Evolutionary conservation across 2,113 vertebrate genomes (phyloP).

Genomic region (Polypterus senegalus): DNA sequence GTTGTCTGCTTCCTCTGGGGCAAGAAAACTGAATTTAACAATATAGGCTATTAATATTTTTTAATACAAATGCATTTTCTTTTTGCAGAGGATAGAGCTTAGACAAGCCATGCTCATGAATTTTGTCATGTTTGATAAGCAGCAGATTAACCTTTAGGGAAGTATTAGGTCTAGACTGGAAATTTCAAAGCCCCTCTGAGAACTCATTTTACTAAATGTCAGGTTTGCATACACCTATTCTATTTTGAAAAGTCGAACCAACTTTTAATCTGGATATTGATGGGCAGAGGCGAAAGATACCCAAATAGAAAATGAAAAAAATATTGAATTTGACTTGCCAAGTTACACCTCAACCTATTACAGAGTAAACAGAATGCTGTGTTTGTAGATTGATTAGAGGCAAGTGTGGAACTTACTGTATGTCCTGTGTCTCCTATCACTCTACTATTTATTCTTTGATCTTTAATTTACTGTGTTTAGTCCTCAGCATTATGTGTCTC

Average conservation of each 20-base stretch:
- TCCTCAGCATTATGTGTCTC: too few relatives aligned
- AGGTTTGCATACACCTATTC: conserved; percentile 4
- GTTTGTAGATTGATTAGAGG: too few relatives aligned
- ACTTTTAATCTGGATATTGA: too few relatives aligned
- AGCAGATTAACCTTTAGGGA: conserved; percentile 12
- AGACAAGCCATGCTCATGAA: not conserved
- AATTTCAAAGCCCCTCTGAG: conserved; percentile 13
- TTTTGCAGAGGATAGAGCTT: not conserved
- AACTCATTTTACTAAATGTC: conserved; percentile 6
- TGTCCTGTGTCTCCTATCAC: too few relatives aligned
- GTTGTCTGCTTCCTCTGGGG: not conserved
- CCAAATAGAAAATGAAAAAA: too few relatives aligned
- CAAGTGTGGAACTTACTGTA: too few relatives aligned
- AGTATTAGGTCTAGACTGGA: not conserved
- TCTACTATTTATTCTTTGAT: too few relatives aligned
- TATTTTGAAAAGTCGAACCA: not conserved
- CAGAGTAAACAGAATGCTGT: too few relatives aligned
- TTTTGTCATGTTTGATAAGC: conserved; percentile 16
- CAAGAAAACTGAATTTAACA: not conserved
- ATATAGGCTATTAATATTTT: not conserved
- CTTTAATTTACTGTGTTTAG: too few relatives aligned
- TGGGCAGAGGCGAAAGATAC: too few relatives aligned
- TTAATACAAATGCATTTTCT: not conserved
- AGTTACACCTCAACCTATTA: too few relatives aligned
- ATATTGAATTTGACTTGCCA: too few relatives aligned